Base-by-base conservation (phyloP, 2,113 vertebrate genomes). In the Lophotis ruficrista region DNA sequence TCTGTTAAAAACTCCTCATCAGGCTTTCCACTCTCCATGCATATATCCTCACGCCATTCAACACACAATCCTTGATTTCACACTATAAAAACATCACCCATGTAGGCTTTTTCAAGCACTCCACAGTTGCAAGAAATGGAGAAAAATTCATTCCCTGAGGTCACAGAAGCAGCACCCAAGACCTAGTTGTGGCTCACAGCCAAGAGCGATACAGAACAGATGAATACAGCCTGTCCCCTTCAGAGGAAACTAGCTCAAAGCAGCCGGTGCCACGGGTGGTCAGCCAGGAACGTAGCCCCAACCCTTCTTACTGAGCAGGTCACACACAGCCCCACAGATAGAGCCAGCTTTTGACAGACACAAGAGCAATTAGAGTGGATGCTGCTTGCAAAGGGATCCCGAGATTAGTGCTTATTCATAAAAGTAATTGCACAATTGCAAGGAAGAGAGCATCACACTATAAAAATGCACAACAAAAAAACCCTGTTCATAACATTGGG, bases 261-360 rank as follows among this genome's bases (percentile, higher is more conserved):
- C 71, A 76, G 85, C 15, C 25, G 1, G 51, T 4, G 47, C 48
- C 62, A 16, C 70, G 27, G 82, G 75, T 75, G 82, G 73, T 12
- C 78, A 41, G 53, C 18, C 73, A 60, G 70, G 38, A 72, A 82
- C 7, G 4, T 2, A 48, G 14, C 12, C 41, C 45, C 24, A 30
- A 4, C 2, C 2, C 0, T 30, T 23, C 45, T 4, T 22, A 21
- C 19, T 0, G 23, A 77, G 76, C 4, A 0, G 61, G 48, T 31
- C 4, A 2, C 60, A 20, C 3, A 2, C 15, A 62, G 35, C 5
- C 75, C 69, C 38, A 5, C 62, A 22, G 24, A 19, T 37, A 78
- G 35, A 77, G 69, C 14, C 4, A 0, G 5, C n/a, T 31, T 35
- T 31, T 2, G 0, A 56, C 65, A 38, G 30, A 16, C 0, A 25